A percentile compares a stretch with the other conserved stretches of the same genome.
Conservation (phyloP, 2,888 invertebrate species). For the Amphipyra berbera region DNA sequence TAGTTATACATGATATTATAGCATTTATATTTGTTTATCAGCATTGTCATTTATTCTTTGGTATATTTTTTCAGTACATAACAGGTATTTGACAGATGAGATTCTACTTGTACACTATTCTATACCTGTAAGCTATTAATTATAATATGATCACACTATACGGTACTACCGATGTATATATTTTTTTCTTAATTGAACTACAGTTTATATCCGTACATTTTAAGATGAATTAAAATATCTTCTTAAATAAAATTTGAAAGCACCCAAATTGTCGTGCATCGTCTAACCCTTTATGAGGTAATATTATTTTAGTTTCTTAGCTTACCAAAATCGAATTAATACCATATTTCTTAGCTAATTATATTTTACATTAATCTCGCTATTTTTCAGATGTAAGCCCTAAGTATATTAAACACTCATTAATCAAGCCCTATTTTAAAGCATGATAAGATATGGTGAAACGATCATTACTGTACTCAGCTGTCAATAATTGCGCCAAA, state of each 20-base stretch:
- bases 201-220: not conserved
- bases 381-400: conserved; percentile 9
- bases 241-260: conserved; percentile 8
- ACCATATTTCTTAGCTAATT: conserved; percentile 8
- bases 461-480: conserved; percentile 19
- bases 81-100: no score
- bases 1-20: not conserved
- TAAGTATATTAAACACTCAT: conserved; percentile 34
- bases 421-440: conserved; percentile 28
- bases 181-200: conserved; percentile 9
- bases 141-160: conserved; percentile 16
- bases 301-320: conserved; percentile 16
- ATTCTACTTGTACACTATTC: not conserved
- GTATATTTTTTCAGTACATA: no score
- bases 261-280: conserved; percentile 30
- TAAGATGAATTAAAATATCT: not conserved
- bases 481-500: conserved; percentile 26
- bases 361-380: conserved; percentile 3
- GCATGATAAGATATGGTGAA: conserved; percentile 28
- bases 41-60: no score
- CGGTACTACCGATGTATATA: conserved; percentile 10
- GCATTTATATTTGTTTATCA: conserved; percentile 17
- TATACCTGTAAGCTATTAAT: conserved; percentile 29
- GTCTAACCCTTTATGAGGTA: conserved; percentile 11
- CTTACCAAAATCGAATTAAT: conserved; percentile 21